Conservation (phyloP, 1,140 invertebrate species). For the Drosophila sturtevanti region DNA sequence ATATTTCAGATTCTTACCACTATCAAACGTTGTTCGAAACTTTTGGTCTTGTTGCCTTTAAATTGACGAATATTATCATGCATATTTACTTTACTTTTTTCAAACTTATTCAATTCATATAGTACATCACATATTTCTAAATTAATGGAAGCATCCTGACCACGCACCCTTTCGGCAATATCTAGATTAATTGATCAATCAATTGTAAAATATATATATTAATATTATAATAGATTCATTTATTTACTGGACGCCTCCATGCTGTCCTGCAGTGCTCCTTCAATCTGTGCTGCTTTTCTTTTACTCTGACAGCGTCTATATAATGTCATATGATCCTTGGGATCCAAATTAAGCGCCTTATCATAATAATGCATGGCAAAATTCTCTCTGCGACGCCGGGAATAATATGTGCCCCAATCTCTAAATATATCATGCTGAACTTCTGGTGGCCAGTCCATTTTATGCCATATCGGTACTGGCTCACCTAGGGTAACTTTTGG, state of each 20-base stretch:
- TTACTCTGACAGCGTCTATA: slow-evolving; percentile 71
- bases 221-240: no score
- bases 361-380: slow-evolving; percentile 66
- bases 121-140: slow-evolving; percentile 70
- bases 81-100: slow-evolving; percentile 54
- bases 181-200: slow-evolving; percentile 9
- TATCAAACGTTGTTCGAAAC: slow-evolving; percentile 47
- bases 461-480: slow-evolving; percentile 46
- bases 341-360: slow-evolving; percentile 57
- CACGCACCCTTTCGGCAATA: slow-evolving; percentile 19
- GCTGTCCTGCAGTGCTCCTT: slow-evolving; percentile 56
- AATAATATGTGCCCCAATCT: slow-evolving; percentile 75
- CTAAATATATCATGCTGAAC: slow-evolving; percentile 61
- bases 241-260: slow-evolving; percentile 53
- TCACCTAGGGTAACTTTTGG: slow-evolving; percentile 18
- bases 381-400: slow-evolving; percentile 56
- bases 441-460: slow-evolving; percentile 61
- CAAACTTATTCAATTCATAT: slow-evolving; percentile 76
- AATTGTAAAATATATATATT: background rate
- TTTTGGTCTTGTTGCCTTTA: slow-evolving; percentile 49
- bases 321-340: slow-evolving; percentile 50
- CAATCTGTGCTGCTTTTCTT: slow-evolving; percentile 60
- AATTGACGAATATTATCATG: slow-evolving; percentile 66
- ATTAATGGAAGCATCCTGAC: slow-evolving; percentile 50
- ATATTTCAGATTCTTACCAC: slow-evolving; percentile 42